Percentiles rank a stretch among this genome's conserved stretches.
Evolutionary conservation across 2,797 vertebrate genomes (phyloP).

Genomic region (Platyrinchus mystaceus): DNA sequence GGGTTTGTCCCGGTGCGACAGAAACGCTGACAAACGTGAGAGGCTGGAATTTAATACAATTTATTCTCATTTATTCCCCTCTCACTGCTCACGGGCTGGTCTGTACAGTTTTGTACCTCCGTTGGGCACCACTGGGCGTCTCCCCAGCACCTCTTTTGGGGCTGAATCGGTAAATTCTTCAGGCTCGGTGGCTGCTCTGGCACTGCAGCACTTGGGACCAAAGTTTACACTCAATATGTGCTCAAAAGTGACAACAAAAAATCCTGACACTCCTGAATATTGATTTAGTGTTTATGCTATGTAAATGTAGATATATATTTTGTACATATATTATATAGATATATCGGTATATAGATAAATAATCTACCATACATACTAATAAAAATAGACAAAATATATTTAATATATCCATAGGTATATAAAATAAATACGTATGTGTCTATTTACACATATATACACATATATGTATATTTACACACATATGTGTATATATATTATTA

Average conservation of each 20-base stretch:
- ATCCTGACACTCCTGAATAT: background rate
- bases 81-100: background rate
- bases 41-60: no score
- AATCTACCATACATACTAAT: background rate
- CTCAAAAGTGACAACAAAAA: background rate
- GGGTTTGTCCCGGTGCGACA: background rate
- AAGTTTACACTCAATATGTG: background rate
- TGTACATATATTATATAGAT: background rate
- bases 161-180: background rate
- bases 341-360: no score
- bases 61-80: background rate
- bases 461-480: background rate
- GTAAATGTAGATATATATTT: background rate
- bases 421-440: no score
- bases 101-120: background rate
- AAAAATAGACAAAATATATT: no score
- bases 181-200: background rate
- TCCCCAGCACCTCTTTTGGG: slow-evolving; percentile 34
- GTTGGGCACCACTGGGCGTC: slow-evolving; percentile 53
- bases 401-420: background rate
- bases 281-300: background rate
- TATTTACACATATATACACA: no score
- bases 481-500: no score
- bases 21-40: fast-evolving
- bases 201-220: background rate